Evolutionary conservation across 2,797 vertebrate species (phyloP).

Genomic region (Acanthurus leucopareius): DNA sequence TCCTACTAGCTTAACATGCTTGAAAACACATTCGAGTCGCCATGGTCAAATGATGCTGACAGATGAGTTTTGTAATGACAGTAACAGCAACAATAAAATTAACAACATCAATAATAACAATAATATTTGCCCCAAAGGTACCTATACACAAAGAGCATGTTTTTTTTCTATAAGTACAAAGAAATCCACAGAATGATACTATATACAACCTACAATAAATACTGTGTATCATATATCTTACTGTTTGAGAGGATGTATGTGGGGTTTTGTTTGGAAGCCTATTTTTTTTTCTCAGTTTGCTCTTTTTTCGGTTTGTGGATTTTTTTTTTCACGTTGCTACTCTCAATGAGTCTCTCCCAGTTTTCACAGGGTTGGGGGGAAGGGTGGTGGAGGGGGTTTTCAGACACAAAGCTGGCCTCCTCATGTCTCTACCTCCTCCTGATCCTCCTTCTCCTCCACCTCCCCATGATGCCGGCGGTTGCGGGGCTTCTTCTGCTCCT

Average conservation of each 20-base stretch:
- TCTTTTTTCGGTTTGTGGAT: slow-evolving; percentile 67
- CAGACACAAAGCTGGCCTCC: slow-evolving; percentile 62
- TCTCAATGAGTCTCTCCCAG: slow-evolving; percentile 81
- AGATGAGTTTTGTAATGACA: slow-evolving; percentile 77
- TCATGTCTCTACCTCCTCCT: slow-evolving; percentile 91
- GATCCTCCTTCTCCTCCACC: slow-evolving; percentile 71
- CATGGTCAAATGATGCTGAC: slow-evolving; percentile 72
- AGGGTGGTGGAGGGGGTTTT: slow-evolving; percentile 48
- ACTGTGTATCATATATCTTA: slow-evolving; percentile 87
- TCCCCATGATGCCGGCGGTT: slow-evolving; percentile 94
- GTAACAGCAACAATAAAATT: slow-evolving; percentile 85
- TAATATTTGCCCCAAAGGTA: slow-evolving; percentile 86
- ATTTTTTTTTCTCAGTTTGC: slow-evolving; percentile 69
- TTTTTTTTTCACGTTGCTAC: slow-evolving; percentile 66
- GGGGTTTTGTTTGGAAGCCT: slow-evolving; percentile 62
- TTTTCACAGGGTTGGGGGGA: slow-evolving; percentile 58
- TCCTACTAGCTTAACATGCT: slow-evolving; percentile 61
- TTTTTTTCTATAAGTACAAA: slow-evolving; percentile 87
- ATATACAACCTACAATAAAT: slow-evolving; percentile 97
- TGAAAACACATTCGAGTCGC: slow-evolving; percentile 65
- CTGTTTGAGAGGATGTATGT: slow-evolving; percentile 77
- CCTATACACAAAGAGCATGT: slow-evolving; percentile 87
- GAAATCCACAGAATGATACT: slow-evolving; percentile 90
- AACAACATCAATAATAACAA: slow-evolving; percentile 84
- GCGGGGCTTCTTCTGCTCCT: slow-evolving; percentile 97